Evolutionary conservation across 2,113 vertebrate genomes (phyloP).

Genomic region (Neotragus pygmaeus): DNA sequence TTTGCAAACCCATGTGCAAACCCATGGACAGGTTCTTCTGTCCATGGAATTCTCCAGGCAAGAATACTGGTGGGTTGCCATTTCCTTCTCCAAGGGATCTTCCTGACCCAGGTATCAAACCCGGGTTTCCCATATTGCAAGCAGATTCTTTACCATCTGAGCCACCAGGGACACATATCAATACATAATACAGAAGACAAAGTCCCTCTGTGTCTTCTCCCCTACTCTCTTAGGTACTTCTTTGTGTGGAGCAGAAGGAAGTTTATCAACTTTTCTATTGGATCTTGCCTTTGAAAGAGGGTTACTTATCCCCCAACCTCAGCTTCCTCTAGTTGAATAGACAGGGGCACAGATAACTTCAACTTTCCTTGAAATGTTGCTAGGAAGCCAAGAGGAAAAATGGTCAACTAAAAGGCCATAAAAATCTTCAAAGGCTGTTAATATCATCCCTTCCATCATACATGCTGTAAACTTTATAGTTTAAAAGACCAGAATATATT

Average conservation of each 20-base stretch:
- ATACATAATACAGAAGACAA: not conserved
- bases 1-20: not conserved
- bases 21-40: not conserved
- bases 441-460: not conserved
- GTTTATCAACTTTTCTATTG: not conserved
- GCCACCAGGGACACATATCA: not conserved
- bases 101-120: not conserved
- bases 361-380: not conserved
- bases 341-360: not conserved
- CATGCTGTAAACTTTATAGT: not conserved
- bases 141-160: not conserved
- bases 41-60: not conserved
- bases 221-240: not conserved
- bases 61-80: not conserved
- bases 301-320: not conserved
- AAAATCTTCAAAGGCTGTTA: not conserved
- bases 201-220: not conserved
- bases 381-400: not conserved
- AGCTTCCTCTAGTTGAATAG: not conserved
- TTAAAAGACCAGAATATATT: not conserved
- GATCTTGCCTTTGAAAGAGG: not conserved
- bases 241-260: not conserved
- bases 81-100: not conserved
- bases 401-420: not conserved
- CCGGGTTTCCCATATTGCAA: fast-evolving